Evolutionary conservation across 2,888 invertebrate genomes (phyloP), one percentile per base, ranked within the genome.

Genomic region (Drosophila melanocephala): DNA sequence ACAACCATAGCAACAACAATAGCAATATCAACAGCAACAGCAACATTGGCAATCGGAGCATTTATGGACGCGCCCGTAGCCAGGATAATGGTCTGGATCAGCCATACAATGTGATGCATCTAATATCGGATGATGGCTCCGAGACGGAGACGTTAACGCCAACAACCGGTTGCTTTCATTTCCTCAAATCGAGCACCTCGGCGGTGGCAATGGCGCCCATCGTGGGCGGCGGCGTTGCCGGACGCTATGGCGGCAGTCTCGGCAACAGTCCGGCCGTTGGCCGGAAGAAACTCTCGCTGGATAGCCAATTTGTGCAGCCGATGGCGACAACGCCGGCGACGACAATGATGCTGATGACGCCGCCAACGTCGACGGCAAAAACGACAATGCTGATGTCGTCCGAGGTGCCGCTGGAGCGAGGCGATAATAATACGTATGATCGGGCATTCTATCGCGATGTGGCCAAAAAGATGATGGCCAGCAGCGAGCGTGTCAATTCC

Each of bases 341-440:
- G 14, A 28, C 67, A 19, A 59, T 75, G 47, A 44, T 75, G 19
- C 30, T 76, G 30, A 14, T 28, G n/a, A 57, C 39, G 26, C 22
- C 59, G 22, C 6, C 70, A 26, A 26, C 50, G 12, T 28, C 68
- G 44, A n/a, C 67, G 12, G 57, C 39, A 32, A 26, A 59, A 12
- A 19, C 53, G 30, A 22, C 52, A 44, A n/a, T 78, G 47, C 44
- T 75, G 14, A 6, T 35, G 19, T 12, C 28, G 7, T 14, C 76
- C 0, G 39, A 74, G 4, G 10, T 47, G 14, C 32, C 75, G 1
- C 10, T 26, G 19, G 79, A 87, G 19, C 35, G 75, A 0, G 56
- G 63, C 42, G 93, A 93, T 52, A 91, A 92, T 81, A 90, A 92
- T 10, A 93, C 93, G 3, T 94, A 94, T 52, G 94, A 94, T 86